Percentiles rank a stretch among this genome's conserved stretches.
These are phyloP conservation scores for Tachypleus tridentatus DNA, from an alignment of 1,140 invertebrate genomes.

Conservation along the genomic window DNA sequence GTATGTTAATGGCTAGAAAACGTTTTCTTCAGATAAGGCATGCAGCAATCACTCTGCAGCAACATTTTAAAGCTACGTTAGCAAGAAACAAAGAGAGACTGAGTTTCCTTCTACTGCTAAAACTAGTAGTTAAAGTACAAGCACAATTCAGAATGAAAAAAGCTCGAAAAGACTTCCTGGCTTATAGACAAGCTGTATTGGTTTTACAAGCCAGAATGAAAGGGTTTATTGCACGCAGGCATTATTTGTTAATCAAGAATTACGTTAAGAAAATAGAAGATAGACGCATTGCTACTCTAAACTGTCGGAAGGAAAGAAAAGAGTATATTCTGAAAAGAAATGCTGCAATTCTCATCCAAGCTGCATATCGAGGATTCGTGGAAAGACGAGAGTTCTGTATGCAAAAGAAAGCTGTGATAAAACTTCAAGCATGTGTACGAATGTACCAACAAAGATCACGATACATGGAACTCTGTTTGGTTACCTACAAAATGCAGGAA, in stretches of 20 bases:
- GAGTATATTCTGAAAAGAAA: slow-evolving; percentile 6
- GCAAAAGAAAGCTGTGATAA: background rate
- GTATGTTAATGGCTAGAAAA: slow-evolving; percentile 12
- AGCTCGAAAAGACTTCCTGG: background rate
- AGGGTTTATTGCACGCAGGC: background rate
- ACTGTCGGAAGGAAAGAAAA: background rate
- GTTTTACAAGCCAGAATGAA: background rate
- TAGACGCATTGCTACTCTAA: too few relatives aligned
- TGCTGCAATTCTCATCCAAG: slow-evolving; percentile 6
- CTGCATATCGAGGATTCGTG: background rate
- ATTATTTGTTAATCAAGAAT: background rate
- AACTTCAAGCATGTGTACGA: background rate
- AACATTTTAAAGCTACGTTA: background rate
- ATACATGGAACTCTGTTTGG: background rate
- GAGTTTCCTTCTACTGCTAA: background rate
- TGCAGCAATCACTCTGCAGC: slow-evolving; percentile 4
- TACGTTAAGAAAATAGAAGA: too few relatives aligned
- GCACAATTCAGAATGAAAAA: background rate
- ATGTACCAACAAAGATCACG: background rate
- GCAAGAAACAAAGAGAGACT: background rate
- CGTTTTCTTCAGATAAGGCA: slow-evolving; percentile 11
- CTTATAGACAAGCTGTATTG: background rate
- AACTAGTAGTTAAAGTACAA: background rate
- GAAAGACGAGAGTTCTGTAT: background rate
- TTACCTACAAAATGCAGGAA: background rate